Evolutionary conservation across 2,888 invertebrate species (phyloP), one percentile per base, ranked within the genome.

Genomic region (Pollenia labialis): DNA sequence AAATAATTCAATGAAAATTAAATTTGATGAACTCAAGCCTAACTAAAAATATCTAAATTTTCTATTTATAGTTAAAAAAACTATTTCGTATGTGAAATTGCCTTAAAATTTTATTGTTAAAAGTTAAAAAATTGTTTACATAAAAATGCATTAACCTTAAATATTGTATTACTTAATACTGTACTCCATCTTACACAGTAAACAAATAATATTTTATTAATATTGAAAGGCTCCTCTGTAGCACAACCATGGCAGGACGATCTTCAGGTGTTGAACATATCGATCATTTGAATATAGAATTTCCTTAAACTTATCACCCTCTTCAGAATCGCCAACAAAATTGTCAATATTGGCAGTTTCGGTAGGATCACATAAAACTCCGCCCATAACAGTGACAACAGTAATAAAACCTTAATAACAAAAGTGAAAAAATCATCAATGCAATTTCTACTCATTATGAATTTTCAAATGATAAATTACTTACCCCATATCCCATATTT

Each of bases 211-310:
- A 1, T 32, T 6, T 6, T 32, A 32, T 62, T 74, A 83, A 46
- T 40, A 40, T 56, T 90, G 88, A 0, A 90, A 88, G 0, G 88
- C 82, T n/a, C 92, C 92, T 42, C 89, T 88, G 16, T 89, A 77
- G 56, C 90, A 88, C 4, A 91, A 87, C 89, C 90, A 92, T n/a
- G 90, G 89, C 56, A 90, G 87, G 4, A 91, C 77, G 7, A 89
- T 84, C 54, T 89, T 89, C 0, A 89, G 76, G 84, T 90, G 91
- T 56, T 90, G 84, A 0, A 90, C 80, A 85, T 90, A 89, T 75
- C 85, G 88, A 14, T 85, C 88, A 58, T 85, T 90, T 42, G 44
- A 87, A 74, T 72, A 90, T 18, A 88, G 71, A 40, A 82, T 84
- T 40, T 60, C 85, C 54, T 85, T 88, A 72, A 90, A 88, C 0